Evolutionary conservation across 1,140 invertebrate species (phyloP).

Genomic region (Listronotus bonariensis): DNA sequence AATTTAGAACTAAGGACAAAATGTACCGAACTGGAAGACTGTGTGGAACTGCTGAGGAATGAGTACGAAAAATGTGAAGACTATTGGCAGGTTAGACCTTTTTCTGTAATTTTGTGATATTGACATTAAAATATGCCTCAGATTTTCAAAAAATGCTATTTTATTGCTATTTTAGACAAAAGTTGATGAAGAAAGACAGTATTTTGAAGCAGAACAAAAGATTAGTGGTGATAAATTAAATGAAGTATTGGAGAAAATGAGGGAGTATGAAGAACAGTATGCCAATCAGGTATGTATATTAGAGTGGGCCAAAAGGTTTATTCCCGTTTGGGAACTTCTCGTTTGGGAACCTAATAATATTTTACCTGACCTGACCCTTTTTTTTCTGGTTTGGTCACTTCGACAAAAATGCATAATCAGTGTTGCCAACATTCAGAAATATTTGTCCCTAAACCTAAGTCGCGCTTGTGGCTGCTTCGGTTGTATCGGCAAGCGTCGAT

Average conservation of each 20-base stretch:
- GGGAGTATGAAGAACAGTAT: constrained; percentile 80
- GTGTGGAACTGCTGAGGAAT: constrained; percentile 70
- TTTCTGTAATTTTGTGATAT: neutral
- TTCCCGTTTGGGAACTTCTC: too few relatives aligned
- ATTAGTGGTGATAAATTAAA: constrained; percentile 77
- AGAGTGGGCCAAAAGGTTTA: too few relatives aligned
- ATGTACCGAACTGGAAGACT: constrained; percentile 70
- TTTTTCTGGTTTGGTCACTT: too few relatives aligned
- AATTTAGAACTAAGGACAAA: constrained; percentile 61
- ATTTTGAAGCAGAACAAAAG: constrained; percentile 76
- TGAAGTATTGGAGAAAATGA: constrained; percentile 73
- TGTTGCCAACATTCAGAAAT: too few relatives aligned
- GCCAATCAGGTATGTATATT: constrained; percentile 53
- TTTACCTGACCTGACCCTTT: too few relatives aligned
- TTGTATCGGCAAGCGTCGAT: too few relatives aligned
- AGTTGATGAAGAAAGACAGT: constrained; percentile 75
- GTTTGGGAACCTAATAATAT: too few relatives aligned
- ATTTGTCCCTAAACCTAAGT: too few relatives aligned
- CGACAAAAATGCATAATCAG: too few relatives aligned
- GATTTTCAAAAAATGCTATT: neutral
- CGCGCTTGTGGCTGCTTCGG: too few relatives aligned
- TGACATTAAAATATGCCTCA: neutral
- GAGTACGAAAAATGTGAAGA: constrained; percentile 86
- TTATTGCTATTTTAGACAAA: constrained; percentile 56
- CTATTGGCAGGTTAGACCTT: constrained; percentile 79